Evolutionary conservation across 2,888 invertebrate genomes (phyloP).

Genomic region (Tillus elongatus): DNA sequence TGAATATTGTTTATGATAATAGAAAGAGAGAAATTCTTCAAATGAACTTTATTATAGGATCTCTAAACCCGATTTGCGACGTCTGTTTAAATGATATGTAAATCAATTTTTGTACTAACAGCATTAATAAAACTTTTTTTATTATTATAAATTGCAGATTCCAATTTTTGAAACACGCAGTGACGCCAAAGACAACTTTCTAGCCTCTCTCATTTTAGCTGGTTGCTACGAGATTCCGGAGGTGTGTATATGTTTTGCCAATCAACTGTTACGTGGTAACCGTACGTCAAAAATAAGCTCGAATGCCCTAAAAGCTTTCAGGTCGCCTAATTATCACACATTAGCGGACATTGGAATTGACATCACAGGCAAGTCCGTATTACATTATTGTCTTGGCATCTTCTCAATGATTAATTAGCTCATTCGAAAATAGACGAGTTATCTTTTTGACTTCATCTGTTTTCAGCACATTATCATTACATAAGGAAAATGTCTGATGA

Average conservation of each 20-base stretch:
- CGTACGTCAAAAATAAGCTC: constrained; percentile 69
- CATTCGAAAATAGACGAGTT: too few relatives aligned
- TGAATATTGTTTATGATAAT: too few relatives aligned
- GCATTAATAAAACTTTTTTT: too few relatives aligned
- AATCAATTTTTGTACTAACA: too few relatives aligned
- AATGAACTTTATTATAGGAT: too few relatives aligned
- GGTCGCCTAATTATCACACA: constrained; percentile 77
- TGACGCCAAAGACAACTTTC: constrained; percentile 89
- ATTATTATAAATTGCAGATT: constrained; percentile 54
- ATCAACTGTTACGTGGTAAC: constrained; percentile 83
- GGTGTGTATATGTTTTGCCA: constrained; percentile 85
- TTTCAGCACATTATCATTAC: constrained; percentile 22
- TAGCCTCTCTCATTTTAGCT: constrained; percentile 81
- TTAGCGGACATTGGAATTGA: constrained; percentile 76
- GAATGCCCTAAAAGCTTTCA: constrained; percentile 67
- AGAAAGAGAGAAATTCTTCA: too few relatives aligned
- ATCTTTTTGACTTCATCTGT: constrained; percentile 5
- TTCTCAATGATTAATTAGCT: too few relatives aligned
- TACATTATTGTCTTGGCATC: too few relatives aligned
- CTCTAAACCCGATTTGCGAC: too few relatives aligned
- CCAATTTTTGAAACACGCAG: constrained; percentile 90
- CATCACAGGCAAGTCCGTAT: constrained; percentile 50
- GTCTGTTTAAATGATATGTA: too few relatives aligned
- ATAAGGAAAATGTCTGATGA: constrained; percentile 15
- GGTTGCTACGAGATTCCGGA: constrained; percentile 86